Evolutionary conservation across 1,140 invertebrate genomes (phyloP), one percentile per base, ranked within the genome.

Genomic region (Ctenoplectra terminalis): DNA sequence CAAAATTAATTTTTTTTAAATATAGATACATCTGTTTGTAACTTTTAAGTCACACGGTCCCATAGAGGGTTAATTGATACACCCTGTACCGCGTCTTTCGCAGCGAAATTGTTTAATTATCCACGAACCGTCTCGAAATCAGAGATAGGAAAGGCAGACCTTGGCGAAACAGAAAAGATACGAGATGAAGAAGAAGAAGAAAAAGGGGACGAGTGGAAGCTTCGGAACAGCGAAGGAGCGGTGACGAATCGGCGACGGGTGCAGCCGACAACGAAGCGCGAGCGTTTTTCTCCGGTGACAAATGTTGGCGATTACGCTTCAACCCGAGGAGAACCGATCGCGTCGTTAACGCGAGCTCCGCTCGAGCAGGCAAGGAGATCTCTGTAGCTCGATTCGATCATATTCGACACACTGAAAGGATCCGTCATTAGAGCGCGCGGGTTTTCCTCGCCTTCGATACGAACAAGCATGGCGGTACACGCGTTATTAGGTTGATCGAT

Each of bases 271-370:
- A 85, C 71, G 82, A 82, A 85, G 77, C 84, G 84, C 54, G 74
- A 34, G 37, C 73, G 78, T 90, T 91, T 90, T 89, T 90, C 86
- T 82, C 85, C 40, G 78, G 83, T 90, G 90, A 90, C 87, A 89
- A 90, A 90, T 89, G 87, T 74, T 78, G 58, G 76, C 84, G 86
- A 91, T 91, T 90, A 86, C 84, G 76, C 46, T 48, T 40, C 9
- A 58, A 67, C 43, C 61, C 56, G 84, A 82, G 84, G 85, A 88
- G 86, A 77, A 60, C 71, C 87, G 89, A 90, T 89, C 88, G 86
- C 83, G 64, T 87, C 87, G 85, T 90, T 89, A 86, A 82, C 77
- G 67, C 61, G 43, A 61, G 56, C 72, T 52, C 7, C 37, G 5
- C 15, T 46, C 31, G 52, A 58, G 20, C 61, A 48, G 54, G 23